A percentile compares a stretch with the other conserved stretches of the same genome.
Evolutionary conservation across 2,888 invertebrate species (phyloP).

Genomic region (Drosophila affinis): DNA sequence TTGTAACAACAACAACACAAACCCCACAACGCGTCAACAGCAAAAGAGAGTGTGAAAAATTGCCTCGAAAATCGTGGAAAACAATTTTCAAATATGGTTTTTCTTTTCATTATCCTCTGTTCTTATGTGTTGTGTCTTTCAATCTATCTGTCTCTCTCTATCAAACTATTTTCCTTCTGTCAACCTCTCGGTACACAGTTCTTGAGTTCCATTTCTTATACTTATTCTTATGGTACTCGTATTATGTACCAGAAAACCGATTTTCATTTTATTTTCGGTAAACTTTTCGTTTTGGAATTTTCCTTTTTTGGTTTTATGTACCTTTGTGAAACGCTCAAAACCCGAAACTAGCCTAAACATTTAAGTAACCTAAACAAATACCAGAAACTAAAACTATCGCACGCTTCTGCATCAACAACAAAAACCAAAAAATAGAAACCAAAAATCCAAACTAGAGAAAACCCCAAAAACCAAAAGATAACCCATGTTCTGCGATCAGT

Average conservation of each 20-base stretch:
- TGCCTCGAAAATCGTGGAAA: constrained; percentile 41
- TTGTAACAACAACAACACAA: constrained; percentile 53
- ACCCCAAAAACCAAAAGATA: constrained; percentile 51
- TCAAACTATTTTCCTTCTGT: constrained; percentile 16
- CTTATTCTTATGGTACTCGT: constrained; percentile 14
- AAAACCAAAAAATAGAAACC: constrained; percentile 16
- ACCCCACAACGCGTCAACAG: constrained; percentile 31
- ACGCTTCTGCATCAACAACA: constrained; percentile 82
- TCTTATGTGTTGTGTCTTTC: constrained; percentile 40
- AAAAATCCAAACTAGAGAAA: constrained; percentile 31
- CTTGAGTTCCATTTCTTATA: constrained; percentile 16
- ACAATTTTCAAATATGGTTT: constrained; percentile 2
- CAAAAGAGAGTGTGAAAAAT: constrained; percentile 24
- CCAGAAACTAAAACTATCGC: constrained; percentile 77
- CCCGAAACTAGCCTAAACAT: constrained; percentile 78
- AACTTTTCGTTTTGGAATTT: constrained; percentile 47
- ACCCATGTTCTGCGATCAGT: constrained; percentile 77
- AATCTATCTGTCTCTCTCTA: neutral
- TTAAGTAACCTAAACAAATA: constrained; percentile 68
- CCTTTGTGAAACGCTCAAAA: constrained; percentile 72
- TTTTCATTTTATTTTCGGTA: constrained; percentile 18
- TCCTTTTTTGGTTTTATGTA: constrained; percentile 45
- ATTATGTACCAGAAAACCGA: constrained; percentile 18
- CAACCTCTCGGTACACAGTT: constrained; percentile 42
- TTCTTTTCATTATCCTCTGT: constrained; percentile 34